Base-by-base conservation (phyloP, 2,797 vertebrate species). In the Acestrorhynchus altus region DNA sequence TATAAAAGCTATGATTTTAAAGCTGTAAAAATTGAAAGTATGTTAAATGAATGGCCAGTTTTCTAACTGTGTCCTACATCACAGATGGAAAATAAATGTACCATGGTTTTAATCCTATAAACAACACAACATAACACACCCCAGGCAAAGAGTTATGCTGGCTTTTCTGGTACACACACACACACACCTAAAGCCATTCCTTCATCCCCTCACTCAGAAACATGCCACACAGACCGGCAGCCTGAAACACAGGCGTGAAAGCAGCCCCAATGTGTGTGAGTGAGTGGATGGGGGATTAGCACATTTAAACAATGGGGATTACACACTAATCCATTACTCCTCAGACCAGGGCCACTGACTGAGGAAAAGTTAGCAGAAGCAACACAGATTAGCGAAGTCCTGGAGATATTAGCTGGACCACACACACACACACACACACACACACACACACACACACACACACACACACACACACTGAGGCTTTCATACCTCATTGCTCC, bases 371-470 rank as follows among this genome's bases (percentile, higher is more conserved):
- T 65, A 12, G 64, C 11, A n/a, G 59, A 8, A 40, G 59, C 18
- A 20, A 28, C 31, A 12, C 0, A 8, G 60, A 40, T n/a, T 63
- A 39, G 9, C 18, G n/a, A 0, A 20, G 9, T 64, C 35, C 39
- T 42, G 24, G 35, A 42, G 35, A 64, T 12, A n/a, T 39, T 64
- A 22, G 9, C 42, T 13, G 42, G 60, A 63, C 60, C 65, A 81
- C 75, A 75, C 79, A 83, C 56, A 39, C 52, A 54, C 66, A 74
- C 46, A 28, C 42, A 26, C 60, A 59, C 35, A 40, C 76, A 54
- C 79, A 66, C 71, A 69, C 63, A 69, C 63, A 67, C 49, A 72
- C 52, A 51, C 44, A 70, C 54, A 72, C 74, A 46, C 68, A 77
- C 60, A 68, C 20, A 69, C 74, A 46, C 68, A 77, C 60, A 68